Evolutionary conservation across 2,797 vertebrate species (phyloP).

Genomic region (Argya squamiceps): DNA sequence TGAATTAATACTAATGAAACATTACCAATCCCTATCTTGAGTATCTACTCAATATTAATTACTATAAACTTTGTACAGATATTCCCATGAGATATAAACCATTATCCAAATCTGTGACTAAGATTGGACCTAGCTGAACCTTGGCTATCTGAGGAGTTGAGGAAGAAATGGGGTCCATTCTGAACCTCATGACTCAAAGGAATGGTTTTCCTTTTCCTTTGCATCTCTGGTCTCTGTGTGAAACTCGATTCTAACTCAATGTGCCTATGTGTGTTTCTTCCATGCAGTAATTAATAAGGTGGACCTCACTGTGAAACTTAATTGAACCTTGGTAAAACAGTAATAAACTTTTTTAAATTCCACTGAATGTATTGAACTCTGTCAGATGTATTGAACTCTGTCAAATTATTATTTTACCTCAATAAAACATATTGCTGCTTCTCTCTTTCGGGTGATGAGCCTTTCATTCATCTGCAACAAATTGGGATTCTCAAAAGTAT

Average conservation of each 20-base stretch:
- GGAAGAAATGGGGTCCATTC: not conserved
- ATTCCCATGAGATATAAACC: not conserved
- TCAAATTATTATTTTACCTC: not conserved
- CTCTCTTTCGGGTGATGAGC: not conserved
- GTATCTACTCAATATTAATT: not conserved
- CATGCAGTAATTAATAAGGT: not conserved
- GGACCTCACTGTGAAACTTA: not conserved
- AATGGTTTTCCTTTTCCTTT: not conserved
- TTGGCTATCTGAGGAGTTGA: not conserved
- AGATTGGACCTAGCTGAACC: accelerated
- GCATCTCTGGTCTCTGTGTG: not conserved
- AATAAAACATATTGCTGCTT: not conserved
- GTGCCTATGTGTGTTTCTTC: not conserved
- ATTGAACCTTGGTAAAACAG: not conserved
- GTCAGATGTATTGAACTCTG: not conserved
- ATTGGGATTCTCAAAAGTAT: not conserved
- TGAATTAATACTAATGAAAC: not conserved
- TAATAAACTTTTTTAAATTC: not conserved
- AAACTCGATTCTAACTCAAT: accelerated
- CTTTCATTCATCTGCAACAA: not conserved
- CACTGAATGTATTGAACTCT: not conserved
- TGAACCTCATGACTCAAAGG: not conserved
- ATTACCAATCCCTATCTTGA: not conserved
- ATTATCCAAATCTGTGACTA: not conserved
- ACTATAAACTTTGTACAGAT: not conserved